Evolutionary conservation across 2,888 invertebrate genomes (phyloP).

Genomic region (Nymphalis c-album): DNA sequence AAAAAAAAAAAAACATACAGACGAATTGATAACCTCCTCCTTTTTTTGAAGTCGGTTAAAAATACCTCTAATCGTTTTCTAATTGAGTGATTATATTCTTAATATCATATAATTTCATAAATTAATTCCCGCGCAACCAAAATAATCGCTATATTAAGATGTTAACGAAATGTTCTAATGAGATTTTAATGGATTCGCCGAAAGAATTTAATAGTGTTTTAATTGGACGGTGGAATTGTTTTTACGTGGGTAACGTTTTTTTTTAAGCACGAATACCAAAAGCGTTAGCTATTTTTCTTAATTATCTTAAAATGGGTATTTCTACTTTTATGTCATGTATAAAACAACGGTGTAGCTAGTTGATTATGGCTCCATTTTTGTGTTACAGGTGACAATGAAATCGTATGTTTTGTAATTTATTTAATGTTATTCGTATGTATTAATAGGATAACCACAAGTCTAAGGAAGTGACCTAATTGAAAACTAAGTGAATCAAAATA

Average conservation of each 20-base stretch:
- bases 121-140: slow-evolving; percentile 24
- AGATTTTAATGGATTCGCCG: slow-evolving; percentile 43
- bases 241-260: slow-evolving; percentile 7
- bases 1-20: no score
- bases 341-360: background rate
- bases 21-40: no score
- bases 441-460: no score
- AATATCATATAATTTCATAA: slow-evolving; percentile 26
- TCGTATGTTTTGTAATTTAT: background rate
- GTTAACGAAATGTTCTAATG: slow-evolving; percentile 41
- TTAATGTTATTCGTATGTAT: no score
- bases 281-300: slow-evolving; percentile 6
- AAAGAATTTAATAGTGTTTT: slow-evolving; percentile 38
- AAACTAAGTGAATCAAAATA: no score
- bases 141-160: slow-evolving; percentile 42
- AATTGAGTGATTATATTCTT: slow-evolving; percentile 24
- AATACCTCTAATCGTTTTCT: slow-evolving; percentile 25
- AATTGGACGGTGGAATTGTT: slow-evolving; percentile 30
- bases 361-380: background rate
- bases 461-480: no score
- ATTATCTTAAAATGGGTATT: slow-evolving; percentile 2
- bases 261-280: background rate
- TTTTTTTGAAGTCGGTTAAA: no score
- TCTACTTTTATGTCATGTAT: background rate
- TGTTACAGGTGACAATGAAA: background rate